A percentile compares a stretch with the other conserved stretches of the same genome.
Conservation (phyloP, 2,113 vertebrate genomes). For the Theristicus caerulescens region DNA sequence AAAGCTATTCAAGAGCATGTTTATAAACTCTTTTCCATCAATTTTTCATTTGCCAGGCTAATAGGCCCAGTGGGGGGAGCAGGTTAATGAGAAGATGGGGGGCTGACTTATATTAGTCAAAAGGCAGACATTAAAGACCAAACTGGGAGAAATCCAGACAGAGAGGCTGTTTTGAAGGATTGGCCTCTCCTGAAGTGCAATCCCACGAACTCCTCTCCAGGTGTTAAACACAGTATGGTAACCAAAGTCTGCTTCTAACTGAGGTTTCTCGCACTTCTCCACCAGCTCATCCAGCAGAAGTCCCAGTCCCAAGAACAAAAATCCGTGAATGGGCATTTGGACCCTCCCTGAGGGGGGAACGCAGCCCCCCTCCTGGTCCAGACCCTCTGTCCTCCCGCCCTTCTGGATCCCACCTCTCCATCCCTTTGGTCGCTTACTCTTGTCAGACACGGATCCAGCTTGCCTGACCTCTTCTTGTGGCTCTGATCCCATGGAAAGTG, state of each 20-base stretch:
- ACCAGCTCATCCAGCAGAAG: neutral
- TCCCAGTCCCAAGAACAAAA: neutral
- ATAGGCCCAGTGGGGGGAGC: neutral
- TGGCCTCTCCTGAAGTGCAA: neutral
- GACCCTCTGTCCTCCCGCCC: neutral
- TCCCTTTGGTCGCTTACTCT: neutral
- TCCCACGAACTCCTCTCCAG: neutral
- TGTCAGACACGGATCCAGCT: neutral
- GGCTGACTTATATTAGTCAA: neutral
- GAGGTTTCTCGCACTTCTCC: neutral
- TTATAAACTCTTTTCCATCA: neutral
- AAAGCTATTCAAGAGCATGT: neutral
- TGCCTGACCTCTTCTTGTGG: neutral
- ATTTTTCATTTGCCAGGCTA: neutral
- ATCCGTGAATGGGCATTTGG: neutral
- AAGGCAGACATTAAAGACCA: neutral
- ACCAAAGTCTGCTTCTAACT: neutral
- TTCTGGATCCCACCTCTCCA: neutral
- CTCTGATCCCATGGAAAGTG: neutral
- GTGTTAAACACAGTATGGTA: neutral
- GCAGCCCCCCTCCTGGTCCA: neutral
- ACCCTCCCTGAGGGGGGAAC: neutral
- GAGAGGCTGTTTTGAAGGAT: neutral
- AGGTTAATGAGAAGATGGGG: neutral
- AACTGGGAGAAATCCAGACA: neutral